Evolutionary conservation across 2,888 invertebrate species (phyloP).

Genomic region (Salpingus planirostris): DNA sequence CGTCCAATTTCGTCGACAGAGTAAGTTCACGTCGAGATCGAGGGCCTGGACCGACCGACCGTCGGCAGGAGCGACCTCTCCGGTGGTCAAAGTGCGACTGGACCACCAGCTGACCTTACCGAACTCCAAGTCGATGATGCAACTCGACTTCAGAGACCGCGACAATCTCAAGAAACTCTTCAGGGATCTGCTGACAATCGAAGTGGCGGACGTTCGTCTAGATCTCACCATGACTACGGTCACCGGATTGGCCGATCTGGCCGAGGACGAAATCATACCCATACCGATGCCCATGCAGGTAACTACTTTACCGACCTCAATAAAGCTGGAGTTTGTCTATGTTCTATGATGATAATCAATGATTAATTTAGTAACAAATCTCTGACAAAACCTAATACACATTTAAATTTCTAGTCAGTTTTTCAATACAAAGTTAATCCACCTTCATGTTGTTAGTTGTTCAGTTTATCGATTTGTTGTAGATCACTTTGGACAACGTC

Average conservation of each 20-base stretch:
- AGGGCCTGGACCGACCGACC: slow-evolving; percentile 71
- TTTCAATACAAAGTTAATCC: no score
- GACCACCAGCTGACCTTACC: slow-evolving; percentile 50
- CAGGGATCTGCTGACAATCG: slow-evolving; percentile 52
- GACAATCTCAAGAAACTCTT: slow-evolving; percentile 41
- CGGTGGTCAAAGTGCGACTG: slow-evolving; percentile 52
- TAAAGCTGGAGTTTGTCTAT: no score
- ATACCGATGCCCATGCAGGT: slow-evolving; percentile 78
- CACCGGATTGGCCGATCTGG: slow-evolving; percentile 69
- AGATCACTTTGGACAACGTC: slow-evolving; percentile 65
- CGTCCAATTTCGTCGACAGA: no score
- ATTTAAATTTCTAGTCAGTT: no score
- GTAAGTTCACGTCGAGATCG: slow-evolving; percentile 72
- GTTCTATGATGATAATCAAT: no score
- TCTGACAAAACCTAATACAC: no score
- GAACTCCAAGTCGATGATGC: slow-evolving; percentile 25
- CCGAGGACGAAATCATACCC: slow-evolving; percentile 78
- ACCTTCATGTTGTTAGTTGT: no score
- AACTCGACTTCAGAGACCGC: slow-evolving; percentile 41
- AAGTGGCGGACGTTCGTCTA: slow-evolving; percentile 56
- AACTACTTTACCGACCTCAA: no score
- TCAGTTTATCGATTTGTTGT: no score
- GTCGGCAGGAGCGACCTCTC: slow-evolving; percentile 41
- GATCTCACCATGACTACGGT: slow-evolving; percentile 74
- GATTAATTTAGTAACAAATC: no score